Conservation (phyloP, 2,888 invertebrate species). For the Eledone cirrhosa region DNA sequence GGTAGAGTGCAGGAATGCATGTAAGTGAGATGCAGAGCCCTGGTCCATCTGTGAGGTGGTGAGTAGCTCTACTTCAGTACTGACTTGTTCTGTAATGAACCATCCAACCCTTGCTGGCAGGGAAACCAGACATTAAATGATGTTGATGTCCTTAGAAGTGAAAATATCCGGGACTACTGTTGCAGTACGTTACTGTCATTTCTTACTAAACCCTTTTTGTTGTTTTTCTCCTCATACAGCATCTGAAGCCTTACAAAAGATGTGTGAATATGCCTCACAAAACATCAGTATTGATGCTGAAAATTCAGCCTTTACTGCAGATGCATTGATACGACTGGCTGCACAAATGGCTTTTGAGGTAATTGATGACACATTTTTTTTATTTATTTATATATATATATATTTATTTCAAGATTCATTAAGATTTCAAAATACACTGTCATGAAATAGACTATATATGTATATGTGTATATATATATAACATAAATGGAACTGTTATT, state of each 20-base stretch:
- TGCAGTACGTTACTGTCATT: no score
- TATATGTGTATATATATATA: background rate
- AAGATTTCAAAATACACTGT: background rate
- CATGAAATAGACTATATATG: background rate
- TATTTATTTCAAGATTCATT: background rate
- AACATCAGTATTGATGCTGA: slow-evolving; percentile 31
- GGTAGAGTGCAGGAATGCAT: no score
- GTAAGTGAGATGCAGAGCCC: no score
- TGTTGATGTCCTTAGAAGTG: no score
- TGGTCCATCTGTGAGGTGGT: no score
- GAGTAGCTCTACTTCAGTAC: no score
- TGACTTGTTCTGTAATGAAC: no score
- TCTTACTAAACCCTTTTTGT: no score
- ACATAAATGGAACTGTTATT: no score
- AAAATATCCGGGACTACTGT: no score
- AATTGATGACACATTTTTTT: background rate
- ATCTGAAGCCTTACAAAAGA: slow-evolving; percentile 38
- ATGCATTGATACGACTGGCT: slow-evolving; percentile 55
- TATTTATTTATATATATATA: background rate
- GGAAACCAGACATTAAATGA: no score
- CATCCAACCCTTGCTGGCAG: no score
- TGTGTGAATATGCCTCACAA: slow-evolving; percentile 40
- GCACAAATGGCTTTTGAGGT: slow-evolving; percentile 62
- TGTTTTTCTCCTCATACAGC: slow-evolving; percentile 31
- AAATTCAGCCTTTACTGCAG: slow-evolving; percentile 31